These are phyloP conservation scores for Mohoua ochrocephala DNA, from an alignment of 2,113 vertebrate genomes.

Conservation along the genomic window DNA sequence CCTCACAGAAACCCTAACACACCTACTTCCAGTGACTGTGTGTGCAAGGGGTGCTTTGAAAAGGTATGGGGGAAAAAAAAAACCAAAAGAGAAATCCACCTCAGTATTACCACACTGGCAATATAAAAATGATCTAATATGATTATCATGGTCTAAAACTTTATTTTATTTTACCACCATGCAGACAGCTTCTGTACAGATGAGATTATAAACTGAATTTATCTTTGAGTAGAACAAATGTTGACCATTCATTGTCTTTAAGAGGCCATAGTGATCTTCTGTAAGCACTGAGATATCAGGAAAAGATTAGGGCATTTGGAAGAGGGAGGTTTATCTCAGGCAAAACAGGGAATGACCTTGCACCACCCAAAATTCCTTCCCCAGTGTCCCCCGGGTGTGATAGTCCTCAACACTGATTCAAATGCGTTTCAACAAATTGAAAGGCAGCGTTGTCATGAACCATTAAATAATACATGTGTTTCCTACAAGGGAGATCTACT, in stretches of 20 bases:
- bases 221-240: neutral
- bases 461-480: neutral
- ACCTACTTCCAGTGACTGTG: neutral
- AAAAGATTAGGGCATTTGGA: neutral
- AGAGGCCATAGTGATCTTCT: neutral
- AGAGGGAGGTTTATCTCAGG: neutral
- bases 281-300: neutral
- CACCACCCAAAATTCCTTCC: neutral
- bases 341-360: neutral
- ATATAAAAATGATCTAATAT: neutral
- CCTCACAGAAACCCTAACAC: neutral
- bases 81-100: neutral
- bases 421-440: neutral
- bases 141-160: neutral
- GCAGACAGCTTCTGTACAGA: neutral
- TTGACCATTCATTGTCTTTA: neutral
- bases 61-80: neutral
- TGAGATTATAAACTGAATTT: neutral
- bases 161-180: neutral
- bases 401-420: neutral
- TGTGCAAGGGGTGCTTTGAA: neutral
- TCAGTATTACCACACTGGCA: neutral
- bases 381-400: neutral
- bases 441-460: neutral
- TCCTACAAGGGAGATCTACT: neutral